Conservation (phyloP, 2,888 invertebrate genomes). For the Deilephila elpenor region DNA sequence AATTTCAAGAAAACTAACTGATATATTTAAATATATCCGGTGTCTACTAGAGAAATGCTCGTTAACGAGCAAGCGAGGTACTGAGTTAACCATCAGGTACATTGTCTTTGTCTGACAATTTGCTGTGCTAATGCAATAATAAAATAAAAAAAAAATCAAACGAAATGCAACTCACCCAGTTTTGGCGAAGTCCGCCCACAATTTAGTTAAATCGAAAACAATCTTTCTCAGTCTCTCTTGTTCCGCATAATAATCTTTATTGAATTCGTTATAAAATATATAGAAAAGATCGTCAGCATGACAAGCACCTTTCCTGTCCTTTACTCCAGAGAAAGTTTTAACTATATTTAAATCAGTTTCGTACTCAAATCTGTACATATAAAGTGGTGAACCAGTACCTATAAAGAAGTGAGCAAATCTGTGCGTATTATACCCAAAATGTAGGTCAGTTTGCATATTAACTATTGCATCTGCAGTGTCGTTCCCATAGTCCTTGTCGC, state of each 20-base stretch:
- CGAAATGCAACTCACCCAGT: slow-evolving; percentile 59
- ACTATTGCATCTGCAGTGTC: slow-evolving; percentile 48
- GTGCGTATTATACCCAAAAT: slow-evolving; percentile 58
- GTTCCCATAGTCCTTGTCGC: slow-evolving; percentile 48
- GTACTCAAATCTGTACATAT: slow-evolving; percentile 63
- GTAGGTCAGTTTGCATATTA: slow-evolving; percentile 56
- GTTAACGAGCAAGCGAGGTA: too few relatives aligned
- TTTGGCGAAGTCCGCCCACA: slow-evolving; percentile 79
- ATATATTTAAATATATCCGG: too few relatives aligned
- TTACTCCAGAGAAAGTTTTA: slow-evolving; percentile 49
- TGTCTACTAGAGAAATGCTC: too few relatives aligned
- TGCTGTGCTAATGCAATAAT: too few relatives aligned
- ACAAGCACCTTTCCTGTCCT: slow-evolving; percentile 62
- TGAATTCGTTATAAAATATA: slow-evolving; percentile 65
- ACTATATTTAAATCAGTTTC: slow-evolving; percentile 64
- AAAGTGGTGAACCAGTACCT: slow-evolving; percentile 47
- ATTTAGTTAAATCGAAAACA: slow-evolving; percentile 63
- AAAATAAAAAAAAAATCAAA: background rate
- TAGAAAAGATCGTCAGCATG: slow-evolving; percentile 81
- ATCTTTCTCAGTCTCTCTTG: slow-evolving; percentile 59
- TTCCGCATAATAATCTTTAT: slow-evolving; percentile 59
- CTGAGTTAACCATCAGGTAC: too few relatives aligned
- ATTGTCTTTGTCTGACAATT: too few relatives aligned
- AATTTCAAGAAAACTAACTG: too few relatives aligned
- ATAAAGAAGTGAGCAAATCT: slow-evolving; percentile 59